phyloP scores from a whole-genome alignment of 37 sponge, comb jelly and placozoan species.

The Cliona cf. orientalis region DNA sequence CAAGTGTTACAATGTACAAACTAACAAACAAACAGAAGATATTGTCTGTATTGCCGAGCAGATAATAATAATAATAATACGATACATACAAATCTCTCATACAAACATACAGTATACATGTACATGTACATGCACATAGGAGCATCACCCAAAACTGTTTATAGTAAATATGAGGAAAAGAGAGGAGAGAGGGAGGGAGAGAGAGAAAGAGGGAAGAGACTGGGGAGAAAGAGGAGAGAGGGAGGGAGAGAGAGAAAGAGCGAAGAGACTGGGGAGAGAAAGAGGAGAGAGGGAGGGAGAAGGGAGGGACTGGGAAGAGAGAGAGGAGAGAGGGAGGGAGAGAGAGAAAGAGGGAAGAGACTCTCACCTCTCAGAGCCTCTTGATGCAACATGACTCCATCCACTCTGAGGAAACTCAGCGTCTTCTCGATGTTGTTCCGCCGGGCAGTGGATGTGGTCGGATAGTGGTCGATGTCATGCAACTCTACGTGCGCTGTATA shows the following conservation, averaged over 20 bases:
- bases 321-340: background rate
- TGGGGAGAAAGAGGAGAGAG: too few species aligned
- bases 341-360: background rate
- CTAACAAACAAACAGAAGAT: too few species aligned
- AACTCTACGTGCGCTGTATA: constrained; percentile 59
- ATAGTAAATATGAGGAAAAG: too few species aligned
- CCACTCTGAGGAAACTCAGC: constrained; percentile 34
- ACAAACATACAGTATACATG: constrained; percentile 8
- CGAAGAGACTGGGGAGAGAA: too few species aligned
- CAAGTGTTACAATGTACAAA: too few species aligned
- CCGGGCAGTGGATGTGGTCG: constrained; percentile 12
- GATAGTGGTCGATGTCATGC: constrained; percentile 40
- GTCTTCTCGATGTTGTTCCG: constrained; percentile 48
- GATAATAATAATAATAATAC: too few species aligned
- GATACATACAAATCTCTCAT: too few species aligned
- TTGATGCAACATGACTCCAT: constrained; percentile 44
- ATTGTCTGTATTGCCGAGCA: too few species aligned
- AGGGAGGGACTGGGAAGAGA: constrained; percentile 1
- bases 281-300: too few species aligned
- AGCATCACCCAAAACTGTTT: background rate
- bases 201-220: constrained; percentile 5
- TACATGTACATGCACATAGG: constrained; percentile 15
- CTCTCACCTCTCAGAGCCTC: constrained; percentile 52
- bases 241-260: too few species aligned
- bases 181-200: too few species aligned